phyloP scores from a whole-genome alignment of 2,888 invertebrate genomes.

The Zootermopsis nevadensis region DNA sequence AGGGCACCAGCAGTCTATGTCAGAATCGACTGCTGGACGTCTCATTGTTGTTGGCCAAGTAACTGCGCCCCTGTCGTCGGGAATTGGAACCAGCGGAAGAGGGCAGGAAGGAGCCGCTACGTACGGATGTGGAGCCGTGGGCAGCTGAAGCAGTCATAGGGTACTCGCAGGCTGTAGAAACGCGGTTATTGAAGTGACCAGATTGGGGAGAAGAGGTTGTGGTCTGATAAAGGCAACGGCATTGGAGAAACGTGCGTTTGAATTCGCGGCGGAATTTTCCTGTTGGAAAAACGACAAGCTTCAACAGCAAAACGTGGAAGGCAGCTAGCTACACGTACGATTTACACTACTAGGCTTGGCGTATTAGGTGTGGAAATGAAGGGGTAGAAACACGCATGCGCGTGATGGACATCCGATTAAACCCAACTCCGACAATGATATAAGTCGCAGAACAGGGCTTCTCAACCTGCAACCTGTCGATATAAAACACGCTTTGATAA shows the following conservation, averaged over 20 bases:
- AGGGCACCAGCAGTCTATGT: constrained; percentile 53
- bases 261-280: constrained; percentile 81
- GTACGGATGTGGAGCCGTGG: background rate
- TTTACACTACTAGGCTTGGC: no score
- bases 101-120: constrained; percentile 1
- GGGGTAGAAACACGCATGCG: no score
- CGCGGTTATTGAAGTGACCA: constrained; percentile 13
- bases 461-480: no score
- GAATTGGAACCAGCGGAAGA: background rate
- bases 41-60: constrained; percentile 51
- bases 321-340: no score
- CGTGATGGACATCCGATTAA: no score
- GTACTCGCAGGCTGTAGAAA: constrained; percentile 41
- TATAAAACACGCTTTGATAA: no score
- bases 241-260: constrained; percentile 75
- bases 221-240: constrained; percentile 57
- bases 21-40: constrained; percentile 54
- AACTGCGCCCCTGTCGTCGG: constrained; percentile 43
- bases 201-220: constrained; percentile 12
- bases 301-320: background rate
- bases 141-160: constrained; percentile 43
- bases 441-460: no score
- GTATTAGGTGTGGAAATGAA: no score
- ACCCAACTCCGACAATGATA: no score
- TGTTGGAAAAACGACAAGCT: constrained; percentile 60